A percentile compares a stretch with the other conserved stretches of the same genome.
Conservation (phyloP, 2,888 invertebrate genomes). For the Pachymerium ferrugineum region DNA sequence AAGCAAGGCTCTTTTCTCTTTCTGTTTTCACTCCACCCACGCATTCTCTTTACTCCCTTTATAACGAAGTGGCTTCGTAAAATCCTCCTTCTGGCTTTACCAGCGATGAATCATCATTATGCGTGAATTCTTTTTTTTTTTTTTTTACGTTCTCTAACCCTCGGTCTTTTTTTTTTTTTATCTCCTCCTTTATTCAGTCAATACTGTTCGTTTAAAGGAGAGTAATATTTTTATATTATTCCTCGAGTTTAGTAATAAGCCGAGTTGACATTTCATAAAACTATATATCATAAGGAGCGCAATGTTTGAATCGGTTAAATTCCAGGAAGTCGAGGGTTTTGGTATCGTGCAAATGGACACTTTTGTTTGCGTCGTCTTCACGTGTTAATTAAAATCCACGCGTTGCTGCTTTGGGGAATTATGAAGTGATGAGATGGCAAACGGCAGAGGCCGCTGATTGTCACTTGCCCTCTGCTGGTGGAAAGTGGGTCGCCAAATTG, state of each 20-base stretch:
- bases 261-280: constrained; percentile 6
- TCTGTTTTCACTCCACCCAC: neutral
- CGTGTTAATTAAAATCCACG: constrained; percentile 10
- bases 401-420: constrained; percentile 1
- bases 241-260: constrained; percentile 14
- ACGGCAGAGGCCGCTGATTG: constrained; percentile 16
- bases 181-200: constrained; percentile 10
- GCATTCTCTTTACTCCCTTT: neutral
- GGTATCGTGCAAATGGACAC: neutral
- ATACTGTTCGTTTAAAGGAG: neutral
- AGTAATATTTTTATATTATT: constrained; percentile 7
- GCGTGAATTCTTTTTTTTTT: neutral
- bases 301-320: neutral
- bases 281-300: neutral
- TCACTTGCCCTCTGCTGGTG: neutral
- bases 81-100: neutral
- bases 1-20: neutral
- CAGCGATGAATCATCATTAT: constrained; percentile 14
- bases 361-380: constrained; percentile 2
- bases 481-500: neutral
- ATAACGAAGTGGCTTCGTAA: neutral
- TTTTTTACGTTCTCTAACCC: neutral
- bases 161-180: neutral
- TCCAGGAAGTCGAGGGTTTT: neutral
- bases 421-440: constrained; percentile 18